Conservation (phyloP, 2,797 vertebrate genomes). For the Tadarida brasiliensis region DNA sequence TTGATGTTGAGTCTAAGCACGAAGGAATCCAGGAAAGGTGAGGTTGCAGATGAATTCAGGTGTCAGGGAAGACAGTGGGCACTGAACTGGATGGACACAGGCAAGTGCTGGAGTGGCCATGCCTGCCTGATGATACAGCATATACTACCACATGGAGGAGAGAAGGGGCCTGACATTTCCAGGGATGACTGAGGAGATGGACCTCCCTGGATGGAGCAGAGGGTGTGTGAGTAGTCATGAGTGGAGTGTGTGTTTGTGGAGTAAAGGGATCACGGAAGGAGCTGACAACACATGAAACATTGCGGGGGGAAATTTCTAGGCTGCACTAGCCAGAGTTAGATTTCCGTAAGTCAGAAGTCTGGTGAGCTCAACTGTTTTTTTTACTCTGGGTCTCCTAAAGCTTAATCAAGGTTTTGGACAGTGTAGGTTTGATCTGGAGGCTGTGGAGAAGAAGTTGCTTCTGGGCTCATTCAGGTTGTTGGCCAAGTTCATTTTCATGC, state of each 20-base stretch:
- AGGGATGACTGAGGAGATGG: too few species aligned
- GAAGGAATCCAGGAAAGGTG: not conserved
- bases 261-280: not conserved
- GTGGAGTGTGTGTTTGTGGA: not conserved
- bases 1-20: not conserved
- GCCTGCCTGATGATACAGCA: too few species aligned
- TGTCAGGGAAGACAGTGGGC: not conserved
- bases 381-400: not conserved
- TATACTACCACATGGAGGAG: too few species aligned
- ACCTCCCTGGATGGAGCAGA: not conserved
- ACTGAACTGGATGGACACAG: not conserved
- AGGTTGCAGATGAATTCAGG: not conserved
- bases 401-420: not conserved
- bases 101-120: too few species aligned
- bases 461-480: not conserved
- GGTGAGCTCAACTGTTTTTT: not conserved
- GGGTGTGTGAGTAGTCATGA: not conserved
- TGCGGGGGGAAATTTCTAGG: not conserved
- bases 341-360: not conserved
- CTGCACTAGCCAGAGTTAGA: too few species aligned
- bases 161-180: too few species aligned
- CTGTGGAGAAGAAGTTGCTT: not conserved
- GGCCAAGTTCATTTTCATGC: too few species aligned
- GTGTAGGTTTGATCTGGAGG: not conserved
- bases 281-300: not conserved